Percentiles rank a stretch among this genome's conserved stretches.
These are phyloP conservation scores for Oscheius sp. DNA, from an alignment of 1,140 invertebrate species.

Conservation along the genomic window DNA sequence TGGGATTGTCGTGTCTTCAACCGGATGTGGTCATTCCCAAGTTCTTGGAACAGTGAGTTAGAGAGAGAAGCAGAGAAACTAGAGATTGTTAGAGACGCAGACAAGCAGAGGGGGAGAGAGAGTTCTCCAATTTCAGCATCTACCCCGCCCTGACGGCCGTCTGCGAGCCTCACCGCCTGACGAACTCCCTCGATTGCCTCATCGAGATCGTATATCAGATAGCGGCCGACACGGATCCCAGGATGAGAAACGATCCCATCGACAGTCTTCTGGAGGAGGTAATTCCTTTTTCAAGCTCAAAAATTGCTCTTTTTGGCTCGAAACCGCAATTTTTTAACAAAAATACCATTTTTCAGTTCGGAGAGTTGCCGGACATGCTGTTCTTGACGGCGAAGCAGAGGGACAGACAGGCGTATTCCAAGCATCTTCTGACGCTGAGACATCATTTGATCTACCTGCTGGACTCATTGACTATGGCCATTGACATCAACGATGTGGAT, in stretches of 20 bases:
- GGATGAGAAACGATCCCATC: neutral
- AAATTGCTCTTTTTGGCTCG: neutral
- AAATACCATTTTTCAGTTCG: neutral
- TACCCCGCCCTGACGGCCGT: slow-evolving; percentile 10
- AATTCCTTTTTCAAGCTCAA: neutral
- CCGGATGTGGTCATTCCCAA: slow-evolving; percentile 1
- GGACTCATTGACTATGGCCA: neutral
- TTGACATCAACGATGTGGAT: slow-evolving; percentile 19
- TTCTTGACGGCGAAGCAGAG: neutral
- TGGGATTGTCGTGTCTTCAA: neutral
- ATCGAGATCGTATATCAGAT: neutral
- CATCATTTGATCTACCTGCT: neutral
- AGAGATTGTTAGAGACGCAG: too few relatives aligned
- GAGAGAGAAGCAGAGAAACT: neutral
- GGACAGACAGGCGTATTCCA: neutral
- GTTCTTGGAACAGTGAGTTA: slow-evolving; percentile 3
- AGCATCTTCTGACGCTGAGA: neutral
- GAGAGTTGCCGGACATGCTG: neutral
- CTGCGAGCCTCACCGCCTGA: slow-evolving; percentile 18
- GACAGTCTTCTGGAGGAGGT: neutral
- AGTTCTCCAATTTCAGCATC: neutral
- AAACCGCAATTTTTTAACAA: too few relatives aligned
- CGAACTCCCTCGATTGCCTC: slow-evolving; percentile 2
- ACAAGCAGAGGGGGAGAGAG: too few relatives aligned
- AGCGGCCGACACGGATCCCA: neutral